These are phyloP conservation scores for Eilema caniola DNA, from an alignment of 2,888 invertebrate species.

Conservation along the genomic window DNA sequence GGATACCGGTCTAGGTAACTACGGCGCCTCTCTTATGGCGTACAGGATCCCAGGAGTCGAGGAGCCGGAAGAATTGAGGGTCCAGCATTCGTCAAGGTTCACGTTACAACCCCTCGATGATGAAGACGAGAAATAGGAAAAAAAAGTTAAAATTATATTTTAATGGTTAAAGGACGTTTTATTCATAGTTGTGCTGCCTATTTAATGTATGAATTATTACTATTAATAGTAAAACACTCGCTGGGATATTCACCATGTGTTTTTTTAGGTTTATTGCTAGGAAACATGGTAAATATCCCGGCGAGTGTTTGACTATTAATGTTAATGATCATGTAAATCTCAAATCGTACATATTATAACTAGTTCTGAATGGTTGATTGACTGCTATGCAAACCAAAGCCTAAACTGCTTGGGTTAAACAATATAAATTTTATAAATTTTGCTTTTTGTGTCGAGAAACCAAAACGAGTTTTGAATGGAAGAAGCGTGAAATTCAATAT, in stretches of 20 bases:
- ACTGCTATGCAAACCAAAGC: neutral
- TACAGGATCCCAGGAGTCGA: conserved; percentile 72
- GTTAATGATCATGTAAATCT: no score
- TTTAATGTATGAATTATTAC: no score
- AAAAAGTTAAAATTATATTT: neutral
- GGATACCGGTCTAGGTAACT: conserved; percentile 78
- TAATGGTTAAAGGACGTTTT: neutral
- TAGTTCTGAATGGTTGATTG: no score
- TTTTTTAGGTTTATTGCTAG: no score
- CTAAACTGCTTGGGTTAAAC: no score
- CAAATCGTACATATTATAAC: no score
- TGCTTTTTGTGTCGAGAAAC: neutral
- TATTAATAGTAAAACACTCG: no score
- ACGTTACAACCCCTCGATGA: conserved; percentile 55
- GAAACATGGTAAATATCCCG: no score
- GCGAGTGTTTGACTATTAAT: no score
- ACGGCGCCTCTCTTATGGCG: conserved; percentile 80
- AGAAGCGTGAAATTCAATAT: no score
- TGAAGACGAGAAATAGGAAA: conserved; percentile 38
- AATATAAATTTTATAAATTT: no score
- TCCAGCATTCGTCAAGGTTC: conserved; percentile 76
- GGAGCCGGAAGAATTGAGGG: conserved; percentile 62
- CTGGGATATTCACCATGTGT: no score
- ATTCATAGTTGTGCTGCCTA: neutral
- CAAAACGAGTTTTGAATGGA: neutral